Base-by-base conservation (phyloP, 1,140 invertebrate genomes). In the Zaprionus tsacasi region DNA sequence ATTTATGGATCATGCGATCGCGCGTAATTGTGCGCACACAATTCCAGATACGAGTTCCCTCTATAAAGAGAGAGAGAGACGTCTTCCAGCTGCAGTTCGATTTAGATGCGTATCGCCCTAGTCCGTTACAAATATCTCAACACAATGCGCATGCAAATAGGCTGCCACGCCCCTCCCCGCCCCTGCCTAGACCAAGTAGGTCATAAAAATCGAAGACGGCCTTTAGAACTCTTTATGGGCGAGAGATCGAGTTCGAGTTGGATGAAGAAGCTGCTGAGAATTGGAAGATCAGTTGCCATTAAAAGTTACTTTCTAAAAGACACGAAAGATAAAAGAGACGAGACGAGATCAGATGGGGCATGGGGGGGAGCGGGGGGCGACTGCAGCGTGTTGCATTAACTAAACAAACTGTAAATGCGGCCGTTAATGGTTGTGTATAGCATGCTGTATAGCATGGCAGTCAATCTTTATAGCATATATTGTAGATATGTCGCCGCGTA, bases 1-100 rank as follows among this genome's bases (percentile, higher is more conserved):
- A 88, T 87, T 87, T 87, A 87, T 87, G 78, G 83, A 72, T 75
- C 73, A 89, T 80, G 83, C 71, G 83, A 87, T 82, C 59, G 70
- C 60, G 40, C 40, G 70, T 82, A 89, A 89, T 88, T 88, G 79
- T 87, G 79, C 79, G 65, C 81, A 7, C 40, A 45, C 40, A 45
- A n/a, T 3, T 13, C 5, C 13, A 58, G 70, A 82, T 79, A 21
- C 21, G 21, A 83, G 36, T 63, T 35, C 52, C 58, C 40, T 56
- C 66, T 63, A 60, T 66, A 60, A 60, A 71, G 66, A 66, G 52
- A 66, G 27, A 66, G 57, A 66, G n/a, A n/a, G n/a, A n/a, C n/a
- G n/a, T n/a, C n/a, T n/a, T n/a, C n/a, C n/a, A n/a, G n/a, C n/a
- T n/a, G n/a, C n/a, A n/a, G n/a, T n/a, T n/a, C n/a, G n/a, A n/a